These are phyloP conservation scores for Cephus rjabovi DNA, from an alignment of 2,888 invertebrate species.

Conservation along the genomic window DNA sequence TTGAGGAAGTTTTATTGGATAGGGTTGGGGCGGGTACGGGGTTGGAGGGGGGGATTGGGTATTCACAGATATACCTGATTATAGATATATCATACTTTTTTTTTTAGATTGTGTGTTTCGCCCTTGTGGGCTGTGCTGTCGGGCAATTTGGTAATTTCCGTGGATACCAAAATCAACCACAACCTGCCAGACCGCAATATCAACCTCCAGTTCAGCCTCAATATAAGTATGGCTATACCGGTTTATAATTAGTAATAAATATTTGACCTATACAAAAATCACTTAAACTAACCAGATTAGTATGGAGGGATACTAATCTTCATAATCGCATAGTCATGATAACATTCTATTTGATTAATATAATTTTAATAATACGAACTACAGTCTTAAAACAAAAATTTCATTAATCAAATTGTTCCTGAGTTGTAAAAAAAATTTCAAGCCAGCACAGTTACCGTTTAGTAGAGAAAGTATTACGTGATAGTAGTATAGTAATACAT, in stretches of 20 bases:
- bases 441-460: not conserved
- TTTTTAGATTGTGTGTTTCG: constrained; percentile 52
- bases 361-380: not conserved
- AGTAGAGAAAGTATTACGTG: not conserved
- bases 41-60: not conserved
- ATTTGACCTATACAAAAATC: not conserved
- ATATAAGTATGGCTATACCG: not conserved
- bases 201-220: constrained; percentile 31
- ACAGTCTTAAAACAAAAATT: not conserved
- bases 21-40: too few species aligned
- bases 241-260: not conserved
- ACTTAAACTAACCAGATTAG: not conserved
- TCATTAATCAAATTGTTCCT: too few species aligned
- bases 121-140: constrained; percentile 47
- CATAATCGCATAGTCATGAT: not conserved
- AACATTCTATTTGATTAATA: not conserved
- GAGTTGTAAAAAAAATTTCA: not conserved
- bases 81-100: constrained; percentile 13
- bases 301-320: not conserved
- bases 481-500: too few species aligned
- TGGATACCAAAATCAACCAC: constrained; percentile 36
- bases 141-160: constrained; percentile 50
- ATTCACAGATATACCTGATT: not conserved
- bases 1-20: not conserved
- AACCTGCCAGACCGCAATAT: constrained; percentile 40